phyloP scores from a whole-genome alignment of 2,888 invertebrate species.

The Tipula unca region DNA sequence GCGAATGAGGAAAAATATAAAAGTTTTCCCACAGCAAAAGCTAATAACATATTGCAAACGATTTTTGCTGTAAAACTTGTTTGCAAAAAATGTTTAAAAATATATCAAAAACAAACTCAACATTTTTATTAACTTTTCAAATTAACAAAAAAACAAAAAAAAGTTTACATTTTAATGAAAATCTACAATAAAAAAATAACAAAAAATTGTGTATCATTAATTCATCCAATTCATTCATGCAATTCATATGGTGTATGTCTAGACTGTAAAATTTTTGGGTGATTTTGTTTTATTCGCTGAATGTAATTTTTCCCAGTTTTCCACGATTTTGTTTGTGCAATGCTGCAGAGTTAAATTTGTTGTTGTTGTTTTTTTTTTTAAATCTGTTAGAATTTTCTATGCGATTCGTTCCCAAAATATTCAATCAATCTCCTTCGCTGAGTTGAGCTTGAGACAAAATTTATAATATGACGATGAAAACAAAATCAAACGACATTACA shows the following conservation, averaged over 20 bases:
- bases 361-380: neutral
- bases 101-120: conserved; percentile 4
- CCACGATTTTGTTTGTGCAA: neutral
- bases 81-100: neutral
- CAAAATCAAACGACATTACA: neutral
- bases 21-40: neutral
- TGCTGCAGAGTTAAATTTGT: neutral
- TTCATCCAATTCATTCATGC: conserved; percentile 1
- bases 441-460: neutral
- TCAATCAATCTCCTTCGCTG: neutral
- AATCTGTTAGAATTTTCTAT: neutral
- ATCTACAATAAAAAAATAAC: neutral
- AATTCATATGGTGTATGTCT: neutral
- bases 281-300: neutral
- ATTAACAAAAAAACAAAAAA: conserved; percentile 1
- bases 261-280: neutral
- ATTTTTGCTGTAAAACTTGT: neutral
- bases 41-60: conserved; percentile 8
- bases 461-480: neutral
- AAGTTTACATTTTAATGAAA: neutral
- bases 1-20: neutral
- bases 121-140: conserved; percentile 8
- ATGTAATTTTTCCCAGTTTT: neutral
- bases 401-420: neutral
- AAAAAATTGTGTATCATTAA: neutral